These are phyloP conservation scores for Takifugu bimaculatus DNA, from an alignment of 2,113 vertebrate species.

Conservation along the genomic window DNA sequence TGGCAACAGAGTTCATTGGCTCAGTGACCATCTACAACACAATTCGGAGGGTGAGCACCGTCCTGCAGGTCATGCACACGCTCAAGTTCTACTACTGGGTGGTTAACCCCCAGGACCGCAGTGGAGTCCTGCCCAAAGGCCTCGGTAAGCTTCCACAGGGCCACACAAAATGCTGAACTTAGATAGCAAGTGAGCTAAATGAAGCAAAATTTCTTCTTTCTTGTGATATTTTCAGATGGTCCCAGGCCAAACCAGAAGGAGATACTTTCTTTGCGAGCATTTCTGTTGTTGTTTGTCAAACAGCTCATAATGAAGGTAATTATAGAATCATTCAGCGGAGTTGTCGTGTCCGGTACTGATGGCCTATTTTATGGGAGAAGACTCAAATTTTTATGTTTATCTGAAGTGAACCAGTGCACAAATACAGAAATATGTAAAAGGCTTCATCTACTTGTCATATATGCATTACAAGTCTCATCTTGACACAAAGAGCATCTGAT, in stretches of 20 bases:
- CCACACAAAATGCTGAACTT: not conserved
- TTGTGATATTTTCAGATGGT: constrained; percentile 78
- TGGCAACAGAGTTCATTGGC: constrained; percentile 94
- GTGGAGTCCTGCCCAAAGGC: constrained; percentile 89
- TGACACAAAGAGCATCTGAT: too few species aligned
- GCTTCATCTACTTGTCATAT: too few species aligned
- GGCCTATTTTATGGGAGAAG: too few species aligned
- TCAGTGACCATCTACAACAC: constrained; percentile 95
- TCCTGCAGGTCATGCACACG: constrained; percentile 93
- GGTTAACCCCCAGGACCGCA: constrained; percentile 91
- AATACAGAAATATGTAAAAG: too few species aligned
- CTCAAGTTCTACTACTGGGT: constrained; percentile 98
- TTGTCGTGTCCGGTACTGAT: too few species aligned
- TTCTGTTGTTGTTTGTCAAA: constrained; percentile 92
- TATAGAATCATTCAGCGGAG: too few species aligned
- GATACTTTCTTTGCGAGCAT: constrained; percentile 86
- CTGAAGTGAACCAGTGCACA: too few species aligned
- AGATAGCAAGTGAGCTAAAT: too few species aligned
- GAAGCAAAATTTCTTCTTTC: not conserved
- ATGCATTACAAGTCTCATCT: too few species aligned
- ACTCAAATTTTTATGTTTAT: not conserved
- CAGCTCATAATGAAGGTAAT: constrained; percentile 96
- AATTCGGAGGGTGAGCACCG: constrained; percentile 90
- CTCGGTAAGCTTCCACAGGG: constrained; percentile 72
- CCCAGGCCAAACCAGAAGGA: constrained; percentile 91